Base-by-base conservation (phyloP, 2,797 vertebrate species). In the Siniperca obscura region DNA sequence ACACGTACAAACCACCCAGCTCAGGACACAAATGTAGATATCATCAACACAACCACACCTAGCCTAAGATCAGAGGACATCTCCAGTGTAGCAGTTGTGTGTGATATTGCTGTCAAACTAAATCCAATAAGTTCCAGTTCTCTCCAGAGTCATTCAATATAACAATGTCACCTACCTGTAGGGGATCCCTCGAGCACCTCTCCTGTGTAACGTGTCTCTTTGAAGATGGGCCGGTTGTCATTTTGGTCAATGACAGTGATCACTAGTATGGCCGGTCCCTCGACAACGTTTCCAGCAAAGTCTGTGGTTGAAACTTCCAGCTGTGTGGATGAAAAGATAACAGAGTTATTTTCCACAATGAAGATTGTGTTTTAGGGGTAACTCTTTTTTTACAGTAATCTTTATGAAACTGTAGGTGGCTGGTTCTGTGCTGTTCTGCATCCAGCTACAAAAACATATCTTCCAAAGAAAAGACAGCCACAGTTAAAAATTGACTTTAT, bases 151-250 rank as follows among this genome's bases (percentile, higher is more conserved):
- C 48, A 77, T 79, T 52, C 70, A 76, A 25, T 70, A 62, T 17
- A 81, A 86, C 75, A 69, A 12, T 48, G 80, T 55, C 70, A 72
- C 86, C 73, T 93, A 99, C 98, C 98, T 91, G 97, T 98, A 8
- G 98, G 96, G 7, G 98, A 99, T 1, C 97, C 98, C 81, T 99
- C 98, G 71, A 99, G 97, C 88, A 99, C 97, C 2, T 99, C 97
- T 14, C 98, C 98, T 0, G 97, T 2, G 11, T 99, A 99, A 21
- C 97, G 97, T 0, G 96, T 96, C 90, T 99, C 98, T 80, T 94
- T 97, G 89, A 99, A 99, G 94, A 97, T 94, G 0, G 98, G 98
- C 56, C 97, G 95, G 93, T 99, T 99, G 93, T 99, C 98, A 25
- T 99, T 99, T 86, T 99, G 98, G 91, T 99, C 98, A 3, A 99